Conservation (phyloP, 2,113 vertebrate genomes). For the Physeter macrocephalus region DNA sequence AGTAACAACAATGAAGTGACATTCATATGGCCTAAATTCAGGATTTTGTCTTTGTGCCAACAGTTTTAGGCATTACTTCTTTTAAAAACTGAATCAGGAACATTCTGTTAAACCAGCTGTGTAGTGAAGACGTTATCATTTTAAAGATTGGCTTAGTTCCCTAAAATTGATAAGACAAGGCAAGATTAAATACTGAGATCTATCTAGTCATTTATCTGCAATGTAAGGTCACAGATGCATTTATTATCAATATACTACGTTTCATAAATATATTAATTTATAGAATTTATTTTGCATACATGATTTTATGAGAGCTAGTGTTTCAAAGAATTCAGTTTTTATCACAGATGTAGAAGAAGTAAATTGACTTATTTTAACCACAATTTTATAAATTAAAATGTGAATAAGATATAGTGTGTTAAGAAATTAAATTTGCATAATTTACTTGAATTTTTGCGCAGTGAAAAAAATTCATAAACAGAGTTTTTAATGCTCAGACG, state of each 20-base stretch:
- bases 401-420: background rate
- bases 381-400: conserved; percentile 12
- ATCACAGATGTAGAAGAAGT: background rate
- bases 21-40: conserved; percentile 84
- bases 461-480: background rate
- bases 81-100: conserved; percentile 76
- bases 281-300: conserved; percentile 7
- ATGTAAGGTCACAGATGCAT: background rate
- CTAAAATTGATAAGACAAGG: conserved; percentile 51
- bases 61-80: conserved; percentile 78
- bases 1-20: conserved; percentile 85
- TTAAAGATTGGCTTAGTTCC: conserved; percentile 53
- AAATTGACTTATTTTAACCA: background rate
- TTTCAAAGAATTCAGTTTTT: conserved; percentile 18
- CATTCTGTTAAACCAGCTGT: conserved; percentile 76
- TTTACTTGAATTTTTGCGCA: background rate
- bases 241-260: background rate
- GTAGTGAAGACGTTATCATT: conserved; percentile 59
- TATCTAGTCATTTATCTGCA: background rate
- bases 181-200: background rate
- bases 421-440: conserved; percentile 7
- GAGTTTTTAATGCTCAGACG: background rate
- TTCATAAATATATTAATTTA: background rate
- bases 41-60: conserved; percentile 78
- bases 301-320: background rate